Conservation (phyloP, 1,140 invertebrate species). For the Apis cerana region DNA sequence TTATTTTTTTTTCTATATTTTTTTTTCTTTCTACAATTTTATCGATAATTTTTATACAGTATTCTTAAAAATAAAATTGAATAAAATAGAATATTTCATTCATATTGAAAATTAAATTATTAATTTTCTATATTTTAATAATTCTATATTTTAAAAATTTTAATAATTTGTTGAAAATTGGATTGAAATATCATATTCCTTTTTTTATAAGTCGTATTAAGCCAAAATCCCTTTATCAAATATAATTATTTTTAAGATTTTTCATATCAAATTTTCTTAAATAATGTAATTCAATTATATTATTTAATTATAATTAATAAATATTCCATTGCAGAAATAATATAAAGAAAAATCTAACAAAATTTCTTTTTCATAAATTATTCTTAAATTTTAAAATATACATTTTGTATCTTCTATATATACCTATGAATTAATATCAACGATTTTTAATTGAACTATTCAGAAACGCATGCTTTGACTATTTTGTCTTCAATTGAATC, state of each 20-base stretch:
- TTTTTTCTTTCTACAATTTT: background rate
- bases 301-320: background rate
- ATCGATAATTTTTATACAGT: background rate
- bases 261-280: background rate
- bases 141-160: no score
- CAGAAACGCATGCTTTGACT: background rate
- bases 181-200: background rate
- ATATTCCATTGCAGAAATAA: background rate
- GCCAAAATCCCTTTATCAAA: background rate
- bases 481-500: fast-evolving
- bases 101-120: background rate
- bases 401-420: background rate
- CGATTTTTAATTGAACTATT: no score
- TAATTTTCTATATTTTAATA: background rate
- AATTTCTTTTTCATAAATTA: background rate
- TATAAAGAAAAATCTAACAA: background rate
- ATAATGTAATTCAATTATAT: background rate
- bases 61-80: background rate
- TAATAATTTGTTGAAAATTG: background rate
- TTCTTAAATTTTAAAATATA: no score
- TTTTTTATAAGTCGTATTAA: conserved; percentile 12
- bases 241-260: background rate
- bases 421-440: background rate
- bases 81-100: background rate
- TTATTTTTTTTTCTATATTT: background rate